Percentiles rank a stretch among this genome's conserved stretches.
phyloP scores from a whole-genome alignment of 2,888 invertebrate species.

The Dichetophora obliterata region DNA sequence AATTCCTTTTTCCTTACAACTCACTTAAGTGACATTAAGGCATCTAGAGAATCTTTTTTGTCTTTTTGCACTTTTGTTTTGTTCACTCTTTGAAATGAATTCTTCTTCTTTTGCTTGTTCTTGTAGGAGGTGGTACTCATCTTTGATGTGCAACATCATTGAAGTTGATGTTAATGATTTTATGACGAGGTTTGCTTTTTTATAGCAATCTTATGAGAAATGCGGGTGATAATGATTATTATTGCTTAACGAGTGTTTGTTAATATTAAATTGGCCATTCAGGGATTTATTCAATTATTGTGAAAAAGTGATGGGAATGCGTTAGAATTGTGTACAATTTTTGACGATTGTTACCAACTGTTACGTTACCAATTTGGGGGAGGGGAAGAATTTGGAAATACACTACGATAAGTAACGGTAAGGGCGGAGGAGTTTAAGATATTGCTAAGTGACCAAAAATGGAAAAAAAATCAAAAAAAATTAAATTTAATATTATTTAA shows the following conservation, averaged over 20 bases:
- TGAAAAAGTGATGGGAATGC: not conserved
- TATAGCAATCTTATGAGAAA: not conserved
- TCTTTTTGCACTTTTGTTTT: not conserved
- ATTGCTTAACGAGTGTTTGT: conserved; percentile 3
- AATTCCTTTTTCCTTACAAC: conserved; percentile 4
- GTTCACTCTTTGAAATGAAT: not conserved
- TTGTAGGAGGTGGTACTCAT: not conserved
- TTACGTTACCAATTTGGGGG: no score
- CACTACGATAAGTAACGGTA: no score
- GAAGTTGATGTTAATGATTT: conserved; percentile 17
- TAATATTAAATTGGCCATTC: not conserved
- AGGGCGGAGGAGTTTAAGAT: no score
- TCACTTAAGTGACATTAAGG: conserved; percentile 22
- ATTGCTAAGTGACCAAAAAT: no score
- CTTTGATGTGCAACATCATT: not conserved
- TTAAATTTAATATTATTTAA: no score
- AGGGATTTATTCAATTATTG: not conserved
- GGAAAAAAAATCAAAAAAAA: no score
- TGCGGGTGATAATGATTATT: not conserved
- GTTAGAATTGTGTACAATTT: not conserved
- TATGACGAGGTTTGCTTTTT: not conserved
- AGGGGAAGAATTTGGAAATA: no score
- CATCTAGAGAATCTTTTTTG: conserved; percentile 5
- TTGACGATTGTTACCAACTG: no score
- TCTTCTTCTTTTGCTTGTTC: not conserved